phyloP scores from a whole-genome alignment of 2,113 vertebrate genomes.

The Phainopepla nitens region DNA sequence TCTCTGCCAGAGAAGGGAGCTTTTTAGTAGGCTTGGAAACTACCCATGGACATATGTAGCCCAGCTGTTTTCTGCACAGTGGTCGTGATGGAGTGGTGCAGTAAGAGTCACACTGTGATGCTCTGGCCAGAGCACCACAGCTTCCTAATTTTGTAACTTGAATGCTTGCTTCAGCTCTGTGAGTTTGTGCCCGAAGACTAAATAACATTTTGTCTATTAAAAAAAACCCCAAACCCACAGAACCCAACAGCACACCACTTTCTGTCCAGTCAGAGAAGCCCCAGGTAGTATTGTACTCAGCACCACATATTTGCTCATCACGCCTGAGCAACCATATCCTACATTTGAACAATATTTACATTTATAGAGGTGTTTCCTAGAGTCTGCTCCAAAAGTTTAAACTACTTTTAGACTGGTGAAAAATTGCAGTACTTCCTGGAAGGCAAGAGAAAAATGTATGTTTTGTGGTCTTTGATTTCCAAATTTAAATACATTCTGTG shows the following conservation, averaged over 20 bases:
- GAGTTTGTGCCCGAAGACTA: neutral
- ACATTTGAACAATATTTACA: neutral
- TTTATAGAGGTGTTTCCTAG: neutral
- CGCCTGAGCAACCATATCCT: neutral
- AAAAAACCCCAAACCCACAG: neutral
- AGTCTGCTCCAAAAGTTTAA: constrained; percentile 13
- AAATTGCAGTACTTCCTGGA: constrained; percentile 7
- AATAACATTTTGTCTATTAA: neutral
- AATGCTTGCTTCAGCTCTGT: neutral
- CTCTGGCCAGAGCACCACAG: neutral
- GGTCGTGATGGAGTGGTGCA: neutral
- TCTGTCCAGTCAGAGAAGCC: neutral
- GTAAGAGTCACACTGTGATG: neutral
- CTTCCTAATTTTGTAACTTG: neutral
- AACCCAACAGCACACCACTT: neutral
- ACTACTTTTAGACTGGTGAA: neutral
- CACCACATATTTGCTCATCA: neutral
- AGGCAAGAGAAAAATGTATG: constrained; percentile 35
- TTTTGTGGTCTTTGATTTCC: constrained; percentile 56
- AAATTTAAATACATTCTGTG: constrained; percentile 60
- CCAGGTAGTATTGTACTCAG: neutral
- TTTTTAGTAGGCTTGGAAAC: constrained; percentile 38
- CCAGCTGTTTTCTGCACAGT: constrained; percentile 48
- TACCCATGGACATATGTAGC: constrained; percentile 7
- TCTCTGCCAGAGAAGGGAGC: constrained; percentile 15